phyloP scores from a whole-genome alignment of 2,888 invertebrate genomes.

The Lapara coniferarum region DNA sequence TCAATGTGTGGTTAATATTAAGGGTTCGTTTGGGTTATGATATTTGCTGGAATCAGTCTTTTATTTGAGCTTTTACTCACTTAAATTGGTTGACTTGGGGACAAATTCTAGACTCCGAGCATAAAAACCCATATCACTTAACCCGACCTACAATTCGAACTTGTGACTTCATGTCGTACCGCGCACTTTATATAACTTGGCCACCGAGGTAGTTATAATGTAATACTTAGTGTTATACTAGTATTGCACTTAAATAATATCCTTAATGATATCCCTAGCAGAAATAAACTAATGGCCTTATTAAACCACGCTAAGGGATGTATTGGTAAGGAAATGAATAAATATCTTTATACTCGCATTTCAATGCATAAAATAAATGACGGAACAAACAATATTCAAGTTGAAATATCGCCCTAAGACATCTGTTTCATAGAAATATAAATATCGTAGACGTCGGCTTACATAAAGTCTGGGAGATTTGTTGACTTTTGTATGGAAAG shows the following conservation, averaged over 20 bases:
- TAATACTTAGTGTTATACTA: too few species aligned
- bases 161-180: too few species aligned
- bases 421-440: constrained; percentile 11
- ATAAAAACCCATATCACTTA: too few species aligned
- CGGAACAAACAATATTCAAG: background rate
- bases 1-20: too few species aligned
- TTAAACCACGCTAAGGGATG: background rate
- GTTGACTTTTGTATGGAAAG: background rate
- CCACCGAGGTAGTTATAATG: too few species aligned
- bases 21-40: too few species aligned
- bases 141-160: too few species aligned
- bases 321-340: background rate
- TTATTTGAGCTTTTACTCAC: too few species aligned
- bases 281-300: background rate
- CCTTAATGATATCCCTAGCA: background rate
- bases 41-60: too few species aligned
- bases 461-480: constrained; percentile 8
- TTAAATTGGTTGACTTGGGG: too few species aligned
- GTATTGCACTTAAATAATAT: background rate
- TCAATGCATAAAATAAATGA: background rate
- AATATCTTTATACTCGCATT: background rate
- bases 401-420: background rate
- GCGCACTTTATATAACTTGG: too few species aligned
- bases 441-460: constrained; percentile 13
- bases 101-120: too few species aligned